These are phyloP conservation scores for Acronicta alni DNA, from an alignment of 2,888 invertebrate genomes.

Conservation along the genomic window DNA sequence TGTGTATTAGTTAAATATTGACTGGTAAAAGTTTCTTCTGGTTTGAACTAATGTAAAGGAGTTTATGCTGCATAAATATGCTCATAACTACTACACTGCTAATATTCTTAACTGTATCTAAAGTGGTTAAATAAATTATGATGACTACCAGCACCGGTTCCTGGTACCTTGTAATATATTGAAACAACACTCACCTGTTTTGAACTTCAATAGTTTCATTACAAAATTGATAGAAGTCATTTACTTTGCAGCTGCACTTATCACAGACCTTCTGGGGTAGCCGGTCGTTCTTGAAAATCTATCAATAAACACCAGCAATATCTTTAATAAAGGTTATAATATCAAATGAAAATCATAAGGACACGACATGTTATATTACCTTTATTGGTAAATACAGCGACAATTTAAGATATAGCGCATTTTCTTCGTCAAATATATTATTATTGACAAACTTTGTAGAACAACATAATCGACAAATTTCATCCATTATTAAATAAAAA, in stretches of 20 bases:
- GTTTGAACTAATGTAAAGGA: not conserved
- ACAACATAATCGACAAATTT: slow-evolving; percentile 84
- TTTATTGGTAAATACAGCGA: slow-evolving; percentile 93
- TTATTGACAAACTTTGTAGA: slow-evolving; percentile 89
- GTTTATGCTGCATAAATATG: not conserved
- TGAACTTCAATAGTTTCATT: slow-evolving; percentile 92
- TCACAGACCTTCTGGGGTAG: slow-evolving; percentile 93
- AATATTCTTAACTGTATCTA: slow-evolving; percentile 2
- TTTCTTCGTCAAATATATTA: slow-evolving; percentile 92
- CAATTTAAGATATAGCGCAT: slow-evolving; percentile 92
- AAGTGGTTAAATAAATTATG: slow-evolving; percentile 31
- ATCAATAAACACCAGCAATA: slow-evolving; percentile 59
- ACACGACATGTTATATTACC: slow-evolving; percentile 79
- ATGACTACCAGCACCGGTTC: slow-evolving; percentile 34
- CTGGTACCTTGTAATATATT: slow-evolving; percentile 20
- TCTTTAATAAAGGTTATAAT: slow-evolving; percentile 57
- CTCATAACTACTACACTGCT: slow-evolving; percentile 5
- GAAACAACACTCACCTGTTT: slow-evolving; percentile 81
- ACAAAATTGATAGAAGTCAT: slow-evolving; percentile 92
- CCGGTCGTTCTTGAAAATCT: slow-evolving; percentile 91
- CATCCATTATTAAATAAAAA: slow-evolving; percentile 75
- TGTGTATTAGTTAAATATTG: too few species aligned
- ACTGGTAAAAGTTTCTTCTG: too few species aligned
- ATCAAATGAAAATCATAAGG: slow-evolving; percentile 43
- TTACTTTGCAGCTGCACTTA: slow-evolving; percentile 92